Conservation (phyloP, 2,113 vertebrate genomes). For the Eretmochelys imbricata region DNA sequence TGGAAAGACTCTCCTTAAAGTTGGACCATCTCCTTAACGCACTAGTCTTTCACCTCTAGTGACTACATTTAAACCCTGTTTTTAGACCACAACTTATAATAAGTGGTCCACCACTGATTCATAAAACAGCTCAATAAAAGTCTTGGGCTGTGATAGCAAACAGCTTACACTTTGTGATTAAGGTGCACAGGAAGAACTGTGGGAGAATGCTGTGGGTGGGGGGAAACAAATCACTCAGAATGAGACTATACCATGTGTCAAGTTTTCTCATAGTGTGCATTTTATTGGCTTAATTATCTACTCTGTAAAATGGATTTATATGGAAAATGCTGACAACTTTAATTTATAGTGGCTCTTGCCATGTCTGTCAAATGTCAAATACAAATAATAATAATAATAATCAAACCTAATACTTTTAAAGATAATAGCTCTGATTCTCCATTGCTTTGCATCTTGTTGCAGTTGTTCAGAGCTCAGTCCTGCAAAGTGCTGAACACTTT, state of each 20-base stretch:
- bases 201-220: not conserved
- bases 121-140: not conserved
- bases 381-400: not conserved
- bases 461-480: not conserved
- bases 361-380: not conserved
- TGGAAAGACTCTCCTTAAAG: not conserved
- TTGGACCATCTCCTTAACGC: not conserved
- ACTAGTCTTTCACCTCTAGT: not conserved
- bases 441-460: not conserved
- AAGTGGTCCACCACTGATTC: not conserved
- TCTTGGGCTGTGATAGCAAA: not conserved
- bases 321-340: not conserved
- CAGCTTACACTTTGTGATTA: fast-evolving
- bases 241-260: fast-evolving
- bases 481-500: fast-evolving
- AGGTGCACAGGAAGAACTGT: not conserved
- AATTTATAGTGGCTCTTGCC: not conserved
- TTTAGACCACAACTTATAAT: not conserved
- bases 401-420: not conserved
- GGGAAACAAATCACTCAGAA: not conserved
- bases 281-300: not conserved
- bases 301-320: not conserved
- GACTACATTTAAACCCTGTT: not conserved
- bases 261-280: not conserved
- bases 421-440: not conserved